Evolutionary conservation across 1,140 invertebrate genomes (phyloP), one percentile per base, ranked within the genome.

Genomic region (Cryptotermes secundus): DNA sequence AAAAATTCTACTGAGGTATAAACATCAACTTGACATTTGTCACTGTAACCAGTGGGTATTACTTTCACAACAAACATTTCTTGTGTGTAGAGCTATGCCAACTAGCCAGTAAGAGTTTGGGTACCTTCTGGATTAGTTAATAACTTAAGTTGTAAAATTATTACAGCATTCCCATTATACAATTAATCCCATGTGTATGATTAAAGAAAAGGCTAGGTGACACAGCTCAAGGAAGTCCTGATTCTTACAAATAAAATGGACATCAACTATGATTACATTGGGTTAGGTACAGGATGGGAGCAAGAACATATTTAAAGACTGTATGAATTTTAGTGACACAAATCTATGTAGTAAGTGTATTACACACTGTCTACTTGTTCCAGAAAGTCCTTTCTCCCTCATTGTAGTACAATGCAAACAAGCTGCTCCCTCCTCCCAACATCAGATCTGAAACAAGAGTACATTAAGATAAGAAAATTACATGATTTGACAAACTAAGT

Each of bases 271-370:
- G 26, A 72, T 72, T 72, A 72, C 59, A n/a, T 31, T 4, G n/a
- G n/a, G 59, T 72, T 72, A 72, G 59, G 59, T 72, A 72, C 14
- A 31, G 26, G 59, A 72, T 72, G 59, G 59, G 59, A 72, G 59
- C 26, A 72, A 65, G 59, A 65, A 72, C 6, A 59, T 72, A n/a
- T 31, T 72, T 72, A 72, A 72, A 31, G 26, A n/a, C 59, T 72
- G 59, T 72, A 72, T 72, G 59, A 72, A 72, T 72, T 72, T 72
- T 31, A n/a, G 59, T n/a, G 31, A 72, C 59, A 72, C n/a, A n/a
- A 72, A 31, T 72, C 59, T 72, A 72, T 72, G 59, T 26, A 72
- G 59, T 72, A 72, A n/a, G 59, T n/a, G 59, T 14, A 31, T 72
- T 72, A n/a, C 9, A 72, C 59, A 72, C 59, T 72, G 59, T 72